Conservation (phyloP, 2,113 vertebrate genomes). For the Grallaria varia region DNA sequence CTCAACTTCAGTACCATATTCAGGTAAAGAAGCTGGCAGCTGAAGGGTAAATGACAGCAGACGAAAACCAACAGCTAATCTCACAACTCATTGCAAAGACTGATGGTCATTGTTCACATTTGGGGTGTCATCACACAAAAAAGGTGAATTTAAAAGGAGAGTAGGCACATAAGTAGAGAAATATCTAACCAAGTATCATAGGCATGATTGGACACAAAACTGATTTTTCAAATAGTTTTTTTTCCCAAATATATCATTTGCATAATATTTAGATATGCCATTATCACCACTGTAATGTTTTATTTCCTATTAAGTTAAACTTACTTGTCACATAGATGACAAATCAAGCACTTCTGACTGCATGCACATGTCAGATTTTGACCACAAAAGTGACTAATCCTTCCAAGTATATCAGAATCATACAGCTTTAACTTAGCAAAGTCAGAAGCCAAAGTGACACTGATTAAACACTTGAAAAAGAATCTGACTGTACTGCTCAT, state of each 20-base stretch:
- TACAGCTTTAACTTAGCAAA: neutral
- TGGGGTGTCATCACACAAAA: neutral
- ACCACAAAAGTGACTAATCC: neutral
- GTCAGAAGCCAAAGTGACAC: neutral
- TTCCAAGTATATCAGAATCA: neutral
- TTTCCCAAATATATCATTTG: neutral
- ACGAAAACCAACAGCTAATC: neutral
- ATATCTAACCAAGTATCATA: neutral
- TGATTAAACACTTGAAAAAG: neutral
- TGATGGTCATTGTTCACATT: neutral
- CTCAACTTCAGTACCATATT: neutral
- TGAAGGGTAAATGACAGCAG: neutral
- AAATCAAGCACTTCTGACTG: neutral
- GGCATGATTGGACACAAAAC: neutral
- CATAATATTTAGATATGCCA: neutral
- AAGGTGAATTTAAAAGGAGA: neutral
- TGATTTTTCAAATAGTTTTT: neutral
- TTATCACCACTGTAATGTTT: neutral
- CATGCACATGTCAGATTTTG: neutral
- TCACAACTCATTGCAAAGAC: neutral
- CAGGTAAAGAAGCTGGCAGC: neutral
- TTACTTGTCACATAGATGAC: neutral
- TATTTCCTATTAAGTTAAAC: neutral
- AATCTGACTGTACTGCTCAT: neutral
- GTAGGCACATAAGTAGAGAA: neutral